Base-by-base conservation (phyloP, 1,140 invertebrate genomes). In the Ridgeia piscesae region DNA sequence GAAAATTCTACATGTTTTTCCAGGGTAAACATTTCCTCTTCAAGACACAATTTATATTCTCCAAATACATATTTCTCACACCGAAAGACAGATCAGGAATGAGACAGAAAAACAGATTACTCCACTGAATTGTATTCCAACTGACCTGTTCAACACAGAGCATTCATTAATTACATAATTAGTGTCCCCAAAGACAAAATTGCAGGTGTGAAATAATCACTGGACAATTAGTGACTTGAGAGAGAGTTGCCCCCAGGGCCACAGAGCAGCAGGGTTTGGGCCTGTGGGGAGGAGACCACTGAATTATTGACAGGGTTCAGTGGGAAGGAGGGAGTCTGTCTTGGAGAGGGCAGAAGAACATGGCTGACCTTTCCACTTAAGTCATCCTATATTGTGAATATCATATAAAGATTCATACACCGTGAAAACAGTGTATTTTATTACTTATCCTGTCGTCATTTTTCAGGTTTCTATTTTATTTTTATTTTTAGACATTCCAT, bases 221-320 rank as follows among this genome's bases (percentile, higher is more conserved):
- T 77, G 58, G 58, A 77, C 58, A 77, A 77, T 77, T 77, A 77
- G 17, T 21, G 58, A 77, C 2, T 27, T 77, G 27, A 77, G 58
- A 77, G 58, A 77, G 58, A 77, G 27, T 77, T 21, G 27, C 58
- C 58, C 58, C 58, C 27, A 31, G 58, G 58, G 58, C 27, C n/a
- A 21, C 27, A 77, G 58, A 21, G 27, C 42, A 2, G 58, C 58
- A 27, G 58, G 27, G 58, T 77, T 21, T 2, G 14, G 14, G 58
- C 58, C 58, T 27, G 58, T 77, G 58, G 58, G 48, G 48, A n/a
- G n/a, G 42, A 42, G 27, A 31, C 27, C 58, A 77, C 58, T 77
- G 58, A 77, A 77, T 77, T 77, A 77, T 77, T 77, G 58, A 77
- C 58, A 77, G 58, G 58, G 58, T 77, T 77, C 58, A 77, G 58